A percentile compares a stretch with the other conserved stretches of the same genome.
These are phyloP conservation scores for Glaucopsyche alexis DNA, from an alignment of 2,888 invertebrate species.

Conservation along the genomic window DNA sequence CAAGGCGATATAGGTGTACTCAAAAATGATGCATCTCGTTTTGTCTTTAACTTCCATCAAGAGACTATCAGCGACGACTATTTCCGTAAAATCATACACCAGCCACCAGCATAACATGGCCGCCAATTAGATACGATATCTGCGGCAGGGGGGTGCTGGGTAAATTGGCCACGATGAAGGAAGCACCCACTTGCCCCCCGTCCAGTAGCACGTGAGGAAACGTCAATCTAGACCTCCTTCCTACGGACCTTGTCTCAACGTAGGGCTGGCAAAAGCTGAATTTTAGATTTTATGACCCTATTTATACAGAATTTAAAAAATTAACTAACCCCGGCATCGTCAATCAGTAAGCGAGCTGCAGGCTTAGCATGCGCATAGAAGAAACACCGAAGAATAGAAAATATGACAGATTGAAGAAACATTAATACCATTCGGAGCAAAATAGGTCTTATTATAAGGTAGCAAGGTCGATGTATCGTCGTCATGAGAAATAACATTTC, in stretches of 20 bases:
- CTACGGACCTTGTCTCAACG: constrained; percentile 40
- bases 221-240: constrained; percentile 49
- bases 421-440: no score
- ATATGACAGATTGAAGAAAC: no score
- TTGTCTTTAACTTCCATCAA: background rate
- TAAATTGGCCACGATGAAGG: constrained; percentile 42
- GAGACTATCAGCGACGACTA: background rate
- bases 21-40: no score
- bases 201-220: constrained; percentile 48
- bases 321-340: no score
- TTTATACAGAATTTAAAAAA: no score
- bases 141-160: background rate
- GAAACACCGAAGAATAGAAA: no score
- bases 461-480: no score
- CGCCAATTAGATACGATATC: background rate
- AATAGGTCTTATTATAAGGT: no score
- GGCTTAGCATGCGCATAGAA: no score
- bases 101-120: background rate
- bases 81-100: constrained; percentile 13
- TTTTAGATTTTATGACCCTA: background rate
- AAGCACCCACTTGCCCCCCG: constrained; percentile 55
- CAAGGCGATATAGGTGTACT: no score
- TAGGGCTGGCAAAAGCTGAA: constrained; percentile 19
- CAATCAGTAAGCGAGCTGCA: no score
- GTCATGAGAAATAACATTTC: no score